A percentile compares a stretch with the other conserved stretches of the same genome.
Conservation (phyloP, 1,140 invertebrate genomes). For the Zaprionus taronus region DNA sequence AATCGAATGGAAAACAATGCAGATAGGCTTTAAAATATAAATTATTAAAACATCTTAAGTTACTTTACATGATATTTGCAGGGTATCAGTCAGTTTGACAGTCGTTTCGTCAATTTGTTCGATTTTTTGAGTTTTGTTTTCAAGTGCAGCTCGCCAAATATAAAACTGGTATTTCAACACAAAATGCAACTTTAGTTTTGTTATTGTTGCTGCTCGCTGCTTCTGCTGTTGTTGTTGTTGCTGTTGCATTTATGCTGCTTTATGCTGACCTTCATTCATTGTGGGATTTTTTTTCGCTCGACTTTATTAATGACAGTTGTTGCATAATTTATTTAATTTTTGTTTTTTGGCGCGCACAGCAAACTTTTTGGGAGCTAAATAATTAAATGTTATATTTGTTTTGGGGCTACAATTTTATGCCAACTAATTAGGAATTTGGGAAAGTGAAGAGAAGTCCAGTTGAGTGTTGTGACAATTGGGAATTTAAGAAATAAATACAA, state of each 20-base stretch:
- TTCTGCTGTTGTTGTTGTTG: slow-evolving; percentile 33
- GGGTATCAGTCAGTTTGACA: neutral
- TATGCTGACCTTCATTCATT: slow-evolving; percentile 78
- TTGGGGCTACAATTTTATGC: slow-evolving; percentile 55
- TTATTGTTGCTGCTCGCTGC: slow-evolving; percentile 12
- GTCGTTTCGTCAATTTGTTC: slow-evolving; percentile 1
- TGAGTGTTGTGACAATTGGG: neutral
- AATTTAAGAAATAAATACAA: neutral
- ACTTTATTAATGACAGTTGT: slow-evolving; percentile 81
- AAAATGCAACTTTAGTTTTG: slow-evolving; percentile 74
- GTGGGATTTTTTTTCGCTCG: slow-evolving; percentile 75
- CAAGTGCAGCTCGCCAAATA: slow-evolving; percentile 79
- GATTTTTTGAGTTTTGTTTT: slow-evolving; percentile 41
- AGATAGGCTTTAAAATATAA: neutral
- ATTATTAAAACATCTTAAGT: neutral
- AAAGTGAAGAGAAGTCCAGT: neutral
- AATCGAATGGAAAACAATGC: neutral
- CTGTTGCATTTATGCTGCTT: slow-evolving; percentile 73
- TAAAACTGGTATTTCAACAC: slow-evolving; percentile 80
- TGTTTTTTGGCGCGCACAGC: slow-evolving; percentile 56
- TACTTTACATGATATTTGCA: neutral
- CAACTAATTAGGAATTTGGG: slow-evolving; percentile 29
- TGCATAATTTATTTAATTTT: slow-evolving; percentile 81
- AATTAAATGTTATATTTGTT: slow-evolving; percentile 66
- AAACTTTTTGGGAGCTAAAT: slow-evolving; percentile 60